phyloP scores from a whole-genome alignment of 2,888 invertebrate genomes.

The Lasioglossum villosulum region DNA sequence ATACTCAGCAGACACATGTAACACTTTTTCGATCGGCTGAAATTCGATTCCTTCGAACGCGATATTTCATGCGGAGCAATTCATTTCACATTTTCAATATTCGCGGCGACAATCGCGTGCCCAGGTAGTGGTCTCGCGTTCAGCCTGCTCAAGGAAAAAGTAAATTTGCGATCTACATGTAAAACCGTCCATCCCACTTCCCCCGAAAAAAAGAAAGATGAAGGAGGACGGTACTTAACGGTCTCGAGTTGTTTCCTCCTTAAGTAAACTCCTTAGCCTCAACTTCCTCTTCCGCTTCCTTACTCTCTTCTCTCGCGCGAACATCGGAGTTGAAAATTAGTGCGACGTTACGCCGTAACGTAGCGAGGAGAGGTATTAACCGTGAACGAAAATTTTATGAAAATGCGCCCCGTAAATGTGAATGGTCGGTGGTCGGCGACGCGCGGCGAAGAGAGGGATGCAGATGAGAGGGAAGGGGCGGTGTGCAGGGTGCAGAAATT shows the following conservation, averaged over 20 bases:
- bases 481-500: neutral
- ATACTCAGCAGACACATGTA: neutral
- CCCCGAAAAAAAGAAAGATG: neutral
- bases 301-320: neutral
- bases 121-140: neutral
- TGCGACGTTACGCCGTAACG: neutral
- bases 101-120: neutral
- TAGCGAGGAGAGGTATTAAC: neutral
- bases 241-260: neutral
- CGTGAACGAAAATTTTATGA: conserved; percentile 14
- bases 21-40: neutral
- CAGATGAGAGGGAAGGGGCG: neutral
- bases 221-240: conserved; percentile 10
- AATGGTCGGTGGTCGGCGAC: conserved; percentile 15
- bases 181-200: neutral
- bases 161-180: conserved; percentile 6
- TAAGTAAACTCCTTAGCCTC: conserved; percentile 13
- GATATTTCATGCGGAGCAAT: neutral
- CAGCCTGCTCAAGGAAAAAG: neutral
- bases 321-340: conserved; percentile 24
- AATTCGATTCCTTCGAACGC: neutral
- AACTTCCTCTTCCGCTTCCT: conserved; percentile 4
- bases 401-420: conserved; percentile 29
- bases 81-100: neutral
- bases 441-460: neutral